These are phyloP conservation scores for Trissolcus japonicus DNA, from an alignment of 2,888 invertebrate species.

Conservation along the genomic window DNA sequence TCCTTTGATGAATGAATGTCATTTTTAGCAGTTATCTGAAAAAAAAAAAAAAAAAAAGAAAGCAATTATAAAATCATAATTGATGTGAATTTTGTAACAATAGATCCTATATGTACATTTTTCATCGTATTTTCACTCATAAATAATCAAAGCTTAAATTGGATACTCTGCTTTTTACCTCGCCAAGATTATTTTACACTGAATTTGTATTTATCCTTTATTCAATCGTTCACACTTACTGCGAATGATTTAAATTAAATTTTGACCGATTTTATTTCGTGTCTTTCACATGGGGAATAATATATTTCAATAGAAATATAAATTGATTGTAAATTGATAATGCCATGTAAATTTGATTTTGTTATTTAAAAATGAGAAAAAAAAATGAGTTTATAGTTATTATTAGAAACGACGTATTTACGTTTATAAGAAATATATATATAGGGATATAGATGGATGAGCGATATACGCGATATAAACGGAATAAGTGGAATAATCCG, in stretches of 20 bases:
- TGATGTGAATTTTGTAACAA: too few relatives aligned
- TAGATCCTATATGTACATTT: too few relatives aligned
- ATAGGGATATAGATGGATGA: too few relatives aligned
- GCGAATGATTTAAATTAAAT: slow-evolving; percentile 30
- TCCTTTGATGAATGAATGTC: neutral
- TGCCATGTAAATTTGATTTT: slow-evolving; percentile 22
- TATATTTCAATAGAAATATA: slow-evolving; percentile 27
- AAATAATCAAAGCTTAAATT: too few relatives aligned
- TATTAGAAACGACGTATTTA: too few relatives aligned
- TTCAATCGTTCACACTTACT: neutral
- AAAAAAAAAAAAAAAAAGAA: too few relatives aligned
- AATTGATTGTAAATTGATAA: slow-evolving; percentile 37
- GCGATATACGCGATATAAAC: slow-evolving; percentile 2
- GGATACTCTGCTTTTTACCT: too few relatives aligned
- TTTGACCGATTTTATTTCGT: slow-evolving; percentile 8
- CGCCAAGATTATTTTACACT: too few relatives aligned
- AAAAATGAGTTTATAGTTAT: slow-evolving; percentile 23
- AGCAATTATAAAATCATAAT: too few relatives aligned
- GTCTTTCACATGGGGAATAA: slow-evolving; percentile 29
- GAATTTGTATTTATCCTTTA: neutral
- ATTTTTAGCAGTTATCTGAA: neutral
- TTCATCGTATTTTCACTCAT: too few relatives aligned
- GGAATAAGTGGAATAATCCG: slow-evolving; percentile 16
- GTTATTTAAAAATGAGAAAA: too few relatives aligned
- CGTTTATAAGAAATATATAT: too few relatives aligned